Conservation (phyloP, 2,888 invertebrate genomes). For the Acleris cristana region DNA sequence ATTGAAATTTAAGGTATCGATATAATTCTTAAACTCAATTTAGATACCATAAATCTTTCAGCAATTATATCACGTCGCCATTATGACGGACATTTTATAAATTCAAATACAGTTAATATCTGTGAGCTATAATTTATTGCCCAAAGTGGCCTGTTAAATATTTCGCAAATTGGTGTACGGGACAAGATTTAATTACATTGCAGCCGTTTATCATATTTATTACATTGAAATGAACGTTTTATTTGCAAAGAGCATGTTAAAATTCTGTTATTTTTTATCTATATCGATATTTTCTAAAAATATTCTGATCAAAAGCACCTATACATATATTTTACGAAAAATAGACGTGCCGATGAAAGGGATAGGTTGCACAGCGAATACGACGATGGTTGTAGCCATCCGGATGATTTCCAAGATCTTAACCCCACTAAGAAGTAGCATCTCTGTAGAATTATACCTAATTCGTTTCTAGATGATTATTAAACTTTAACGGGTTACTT, state of each 20-base stretch:
- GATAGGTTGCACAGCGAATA: no score
- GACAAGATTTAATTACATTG: conserved; percentile 35
- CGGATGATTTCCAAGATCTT: no score
- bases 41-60: conserved; percentile 17
- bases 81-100: conserved; percentile 33
- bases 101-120: conserved; percentile 32
- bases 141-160: conserved; percentile 33
- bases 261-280: background rate
- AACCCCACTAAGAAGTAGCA: no score
- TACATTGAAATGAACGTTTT: conserved; percentile 24
- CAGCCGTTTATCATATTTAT: conserved; percentile 31
- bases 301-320: no score
- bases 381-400: no score
- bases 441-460: no score
- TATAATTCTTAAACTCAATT: conserved; percentile 6
- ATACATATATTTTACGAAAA: no score
- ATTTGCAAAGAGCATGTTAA: conserved; percentile 1
- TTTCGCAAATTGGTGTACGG: conserved; percentile 34
- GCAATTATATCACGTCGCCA: conserved; percentile 24
- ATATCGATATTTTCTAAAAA: background rate
- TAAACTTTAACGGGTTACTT: no score
- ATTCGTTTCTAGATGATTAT: no score
- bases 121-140: conserved; percentile 26
- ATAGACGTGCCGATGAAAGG: no score
- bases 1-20: no score